Evolutionary conservation across 2,888 invertebrate genomes (phyloP), one percentile per base, ranked within the genome.

Genomic region (Standfussiana lucernea): DNA sequence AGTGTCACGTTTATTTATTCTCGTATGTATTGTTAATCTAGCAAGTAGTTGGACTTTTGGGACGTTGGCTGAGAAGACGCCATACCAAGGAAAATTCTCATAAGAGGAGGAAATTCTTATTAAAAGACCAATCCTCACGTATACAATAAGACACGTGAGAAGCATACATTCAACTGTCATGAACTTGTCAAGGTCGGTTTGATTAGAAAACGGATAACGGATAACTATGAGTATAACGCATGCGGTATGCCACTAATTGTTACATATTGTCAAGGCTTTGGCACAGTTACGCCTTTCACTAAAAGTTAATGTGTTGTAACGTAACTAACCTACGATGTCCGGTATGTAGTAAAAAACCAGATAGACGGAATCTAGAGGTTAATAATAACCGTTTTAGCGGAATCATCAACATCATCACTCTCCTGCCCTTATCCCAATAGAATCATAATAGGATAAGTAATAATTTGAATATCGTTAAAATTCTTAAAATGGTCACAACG

Each of bases 261-360:
- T 71, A 85, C 70, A 68, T 65, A 67, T 75, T 61, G 66, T 72
- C 85, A 85, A 84, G 84, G 85, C 35, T 70, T 32, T 21, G 70
- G 56, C 67, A 82, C 66, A 77, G 70, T 82, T 82, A 56, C 6
- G 42, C 84, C 84, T 82, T 84, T 85, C 84, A 85, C 85, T 77
- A 32, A 32, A 62, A 56, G 21, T 45, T 32, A 68, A 59, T 13
- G 32, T 53, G 35, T 62, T 40, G 45, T 56, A 59, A 64, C 45
- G 67, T 47, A 45, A 66, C 28, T 61, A 59, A 69, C 45, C 68
- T 21, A 47, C 42, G 28, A 64, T 64, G 15, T 37, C 24, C 28
- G 45, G 2, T 64, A n/a, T n/a, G 35, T 35, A 42, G 62, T 40
- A 62, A 62, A 37, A 62, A 0, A 62, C n/a, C 15, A 1, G 37